Conservation (phyloP, 1,140 invertebrate species). For the Drosophila watanabei region DNA sequence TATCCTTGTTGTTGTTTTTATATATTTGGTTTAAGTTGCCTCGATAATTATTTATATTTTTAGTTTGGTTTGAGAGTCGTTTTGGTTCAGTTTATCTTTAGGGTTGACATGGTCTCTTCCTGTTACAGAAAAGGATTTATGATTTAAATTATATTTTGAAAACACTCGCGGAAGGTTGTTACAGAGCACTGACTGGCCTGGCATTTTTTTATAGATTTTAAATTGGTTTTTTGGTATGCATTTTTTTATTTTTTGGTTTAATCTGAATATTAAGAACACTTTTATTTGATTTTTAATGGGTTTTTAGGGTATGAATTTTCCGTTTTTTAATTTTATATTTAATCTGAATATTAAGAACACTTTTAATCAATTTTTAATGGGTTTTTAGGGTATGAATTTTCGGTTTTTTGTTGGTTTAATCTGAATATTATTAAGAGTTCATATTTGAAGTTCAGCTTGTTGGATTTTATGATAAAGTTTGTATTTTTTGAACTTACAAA, state of each 20-base stretch:
- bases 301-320: background rate
- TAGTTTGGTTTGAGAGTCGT: slow-evolving; percentile 10
- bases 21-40: slow-evolving; percentile 62
- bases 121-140: slow-evolving; percentile 33
- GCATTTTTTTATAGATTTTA: background rate
- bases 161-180: slow-evolving; percentile 4
- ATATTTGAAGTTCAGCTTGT: background rate
- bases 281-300: background rate
- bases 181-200: slow-evolving; percentile 4
- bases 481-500: background rate
- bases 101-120: slow-evolving; percentile 60
- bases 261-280: too few species aligned
- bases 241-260: background rate
- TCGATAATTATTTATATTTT: slow-evolving; percentile 15
- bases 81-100: slow-evolving; percentile 39
- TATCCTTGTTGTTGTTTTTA: slow-evolving; percentile 15
- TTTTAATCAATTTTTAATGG: background rate
- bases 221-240: background rate
- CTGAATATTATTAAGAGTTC: background rate
- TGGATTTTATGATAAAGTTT: background rate
- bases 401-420: background rate
- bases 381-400: background rate
- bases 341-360: background rate
- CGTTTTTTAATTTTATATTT: background rate
- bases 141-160: slow-evolving; percentile 5